Conservation (phyloP, 2,888 invertebrate species). For the Aphidoletes aphidimyza region DNA sequence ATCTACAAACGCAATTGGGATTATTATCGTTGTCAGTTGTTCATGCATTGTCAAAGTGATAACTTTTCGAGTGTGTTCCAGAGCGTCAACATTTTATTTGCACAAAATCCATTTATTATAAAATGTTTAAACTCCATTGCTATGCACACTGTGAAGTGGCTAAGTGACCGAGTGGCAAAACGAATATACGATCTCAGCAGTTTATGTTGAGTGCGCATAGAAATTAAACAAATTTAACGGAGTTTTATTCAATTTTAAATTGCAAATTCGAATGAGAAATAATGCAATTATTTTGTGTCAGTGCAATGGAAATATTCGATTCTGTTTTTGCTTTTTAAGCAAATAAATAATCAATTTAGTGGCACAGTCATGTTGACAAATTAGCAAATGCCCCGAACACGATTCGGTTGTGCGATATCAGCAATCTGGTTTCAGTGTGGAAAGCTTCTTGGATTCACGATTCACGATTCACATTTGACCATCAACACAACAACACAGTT, state of each 20-base stretch:
- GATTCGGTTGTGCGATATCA: background rate
- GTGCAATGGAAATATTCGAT: background rate
- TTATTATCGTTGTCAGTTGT: background rate
- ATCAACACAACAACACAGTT: no score
- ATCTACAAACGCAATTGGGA: background rate
- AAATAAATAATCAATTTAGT: background rate
- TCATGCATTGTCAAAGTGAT: background rate
- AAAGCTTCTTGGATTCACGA: background rate
- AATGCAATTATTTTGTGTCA: no score
- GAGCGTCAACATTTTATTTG: background rate
- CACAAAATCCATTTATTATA: background rate
- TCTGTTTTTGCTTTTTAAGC: background rate
- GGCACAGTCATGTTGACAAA: background rate
- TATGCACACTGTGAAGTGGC: no score
- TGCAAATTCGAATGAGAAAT: background rate
- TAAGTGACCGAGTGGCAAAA: background rate
- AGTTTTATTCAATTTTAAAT: background rate
- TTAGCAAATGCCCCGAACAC: conserved; percentile 13
- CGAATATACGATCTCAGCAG: background rate
- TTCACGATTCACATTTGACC: background rate
- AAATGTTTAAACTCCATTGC: no score
- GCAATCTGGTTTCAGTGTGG: background rate
- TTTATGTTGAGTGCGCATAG: background rate
- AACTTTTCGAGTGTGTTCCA: background rate
- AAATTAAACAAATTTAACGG: background rate